Percentiles rank a stretch among this genome's conserved stretches.
Conservation (phyloP, 2,888 invertebrate species). For the Sminthurinus aureus region DNA sequence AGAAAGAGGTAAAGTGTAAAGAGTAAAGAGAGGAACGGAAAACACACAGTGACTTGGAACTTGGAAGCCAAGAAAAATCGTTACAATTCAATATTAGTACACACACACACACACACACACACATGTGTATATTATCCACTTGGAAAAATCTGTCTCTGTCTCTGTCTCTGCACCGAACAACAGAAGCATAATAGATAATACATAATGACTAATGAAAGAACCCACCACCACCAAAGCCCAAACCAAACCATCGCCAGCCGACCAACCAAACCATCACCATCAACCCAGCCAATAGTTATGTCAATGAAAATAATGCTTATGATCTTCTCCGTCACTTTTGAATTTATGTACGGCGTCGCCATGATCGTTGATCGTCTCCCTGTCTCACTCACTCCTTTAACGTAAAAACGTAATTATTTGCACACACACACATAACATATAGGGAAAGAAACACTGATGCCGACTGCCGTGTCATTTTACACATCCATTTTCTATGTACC, state of each 20-base stretch:
- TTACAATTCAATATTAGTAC: conserved; percentile 22
- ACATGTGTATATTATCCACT: background rate
- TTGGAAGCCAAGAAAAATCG: conserved; percentile 4
- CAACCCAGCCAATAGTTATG: background rate
- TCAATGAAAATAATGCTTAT: conserved; percentile 20
- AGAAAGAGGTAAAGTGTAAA: background rate
- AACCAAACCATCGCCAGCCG: too few relatives aligned
- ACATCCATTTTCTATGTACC: background rate
- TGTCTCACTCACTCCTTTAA: background rate
- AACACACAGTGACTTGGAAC: background rate
- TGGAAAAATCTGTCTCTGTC: background rate
- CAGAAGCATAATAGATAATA: background rate
- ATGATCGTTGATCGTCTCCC: conserved; percentile 10
- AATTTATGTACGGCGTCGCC: conserved; percentile 26
- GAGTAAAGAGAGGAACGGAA: too few relatives aligned
- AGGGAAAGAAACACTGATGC: background rate
- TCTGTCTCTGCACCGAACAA: conserved; percentile 1
- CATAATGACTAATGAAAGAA: background rate
- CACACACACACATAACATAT: too few relatives aligned
- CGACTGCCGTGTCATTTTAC: background rate
- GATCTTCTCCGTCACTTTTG: conserved; percentile 29
- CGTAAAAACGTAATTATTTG: background rate
- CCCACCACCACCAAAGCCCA: background rate
- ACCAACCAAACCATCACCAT: too few relatives aligned
- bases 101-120: background rate